Evolutionary conservation across 2,113 vertebrate genomes (phyloP).

Genomic region (Rhinolophus ferrumequinum): DNA sequence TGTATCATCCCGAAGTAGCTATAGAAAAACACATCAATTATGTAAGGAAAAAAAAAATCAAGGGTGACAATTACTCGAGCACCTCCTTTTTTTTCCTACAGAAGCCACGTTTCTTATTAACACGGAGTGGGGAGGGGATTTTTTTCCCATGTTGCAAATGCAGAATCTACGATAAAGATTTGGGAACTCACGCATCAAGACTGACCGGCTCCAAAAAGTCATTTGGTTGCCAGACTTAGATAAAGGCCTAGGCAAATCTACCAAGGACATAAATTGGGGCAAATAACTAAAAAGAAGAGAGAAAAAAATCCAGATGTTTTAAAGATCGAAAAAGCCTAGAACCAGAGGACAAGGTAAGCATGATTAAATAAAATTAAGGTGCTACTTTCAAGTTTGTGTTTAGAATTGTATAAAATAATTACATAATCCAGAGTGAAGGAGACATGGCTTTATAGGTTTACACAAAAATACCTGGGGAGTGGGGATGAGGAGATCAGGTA

Average conservation of each 20-base stretch:
- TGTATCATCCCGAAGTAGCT: not conserved
- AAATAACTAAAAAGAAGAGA: conserved; percentile 10
- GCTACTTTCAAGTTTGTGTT: not conserved
- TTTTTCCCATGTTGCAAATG: not conserved
- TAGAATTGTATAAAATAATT: conserved; percentile 41
- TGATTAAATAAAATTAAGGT: not conserved
- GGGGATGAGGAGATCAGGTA: not conserved
- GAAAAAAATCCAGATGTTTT: not conserved
- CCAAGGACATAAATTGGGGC: not conserved
- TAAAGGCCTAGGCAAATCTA: conserved; percentile 1
- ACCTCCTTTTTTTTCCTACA: not conserved
- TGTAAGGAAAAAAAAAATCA: not conserved
- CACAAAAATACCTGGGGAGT: not conserved
- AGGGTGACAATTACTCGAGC: not conserved
- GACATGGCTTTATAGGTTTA: not conserved
- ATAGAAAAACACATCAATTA: not conserved
- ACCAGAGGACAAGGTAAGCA: not conserved
- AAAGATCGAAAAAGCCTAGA: not conserved
- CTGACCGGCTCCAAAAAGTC: not conserved
- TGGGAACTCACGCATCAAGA: not conserved
- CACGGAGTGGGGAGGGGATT: not conserved
- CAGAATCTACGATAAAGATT: conserved; percentile 8
- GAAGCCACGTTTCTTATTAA: not conserved
- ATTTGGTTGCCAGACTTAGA: not conserved
- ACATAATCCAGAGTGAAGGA: not conserved